Evolutionary conservation across 2,888 invertebrate genomes (phyloP).

Genomic region (Metacarcinus magister): DNA sequence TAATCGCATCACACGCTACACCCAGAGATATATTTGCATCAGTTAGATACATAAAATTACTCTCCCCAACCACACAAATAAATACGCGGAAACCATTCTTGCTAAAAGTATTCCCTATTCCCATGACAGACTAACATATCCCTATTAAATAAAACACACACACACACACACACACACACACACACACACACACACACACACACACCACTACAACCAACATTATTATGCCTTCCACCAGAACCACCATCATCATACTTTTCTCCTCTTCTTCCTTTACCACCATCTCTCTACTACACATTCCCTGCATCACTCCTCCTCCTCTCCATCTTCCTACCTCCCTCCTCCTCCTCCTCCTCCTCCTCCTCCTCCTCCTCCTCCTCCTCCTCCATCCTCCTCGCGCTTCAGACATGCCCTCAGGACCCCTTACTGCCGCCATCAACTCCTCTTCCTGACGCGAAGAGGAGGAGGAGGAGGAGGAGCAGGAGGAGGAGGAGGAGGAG

Average conservation of each 20-base stretch:
- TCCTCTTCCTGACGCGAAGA: background rate
- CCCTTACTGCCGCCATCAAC: conserved; percentile 48
- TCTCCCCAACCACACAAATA: background rate
- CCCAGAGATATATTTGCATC: background rate
- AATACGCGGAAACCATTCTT: background rate
- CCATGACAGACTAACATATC: too few species aligned
- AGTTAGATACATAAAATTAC: background rate
- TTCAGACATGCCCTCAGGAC: conserved; percentile 41
- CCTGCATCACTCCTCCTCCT: background rate
- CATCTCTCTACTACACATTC: background rate
- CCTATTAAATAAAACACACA: too few species aligned
- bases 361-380: background rate
- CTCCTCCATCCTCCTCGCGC: background rate
- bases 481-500: conserved; percentile 13
- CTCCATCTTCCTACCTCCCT: background rate
- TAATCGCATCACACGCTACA: background rate
- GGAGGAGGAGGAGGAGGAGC: background rate
- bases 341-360: background rate
- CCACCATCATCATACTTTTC: background rate
- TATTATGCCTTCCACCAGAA: background rate
- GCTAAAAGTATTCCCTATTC: too few species aligned
- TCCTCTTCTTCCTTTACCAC: background rate
- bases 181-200: too few species aligned
- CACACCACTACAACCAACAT: background rate
- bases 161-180: too few species aligned